Conservation (phyloP, 2,113 vertebrate species). For the Diadophis punctatus region DNA sequence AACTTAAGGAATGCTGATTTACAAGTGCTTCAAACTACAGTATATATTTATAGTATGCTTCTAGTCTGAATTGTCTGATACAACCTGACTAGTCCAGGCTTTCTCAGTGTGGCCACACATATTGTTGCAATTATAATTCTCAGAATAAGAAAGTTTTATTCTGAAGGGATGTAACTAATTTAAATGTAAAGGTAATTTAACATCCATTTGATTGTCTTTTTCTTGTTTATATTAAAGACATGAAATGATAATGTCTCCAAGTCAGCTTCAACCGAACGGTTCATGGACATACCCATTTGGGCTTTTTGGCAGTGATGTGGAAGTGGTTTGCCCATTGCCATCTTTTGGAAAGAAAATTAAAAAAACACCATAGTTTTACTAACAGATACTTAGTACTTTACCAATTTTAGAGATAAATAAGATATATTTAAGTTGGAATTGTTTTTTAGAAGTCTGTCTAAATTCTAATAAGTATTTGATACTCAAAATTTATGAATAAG, state of each 20-base stretch:
- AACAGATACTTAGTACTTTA: neutral
- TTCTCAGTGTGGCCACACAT: too few relatives aligned
- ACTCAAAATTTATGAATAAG: conserved; percentile 2
- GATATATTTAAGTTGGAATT: neutral
- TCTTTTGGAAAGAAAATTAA: neutral
- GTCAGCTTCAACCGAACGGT: neutral
- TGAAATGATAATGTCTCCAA: neutral
- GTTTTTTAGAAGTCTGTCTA: neutral
- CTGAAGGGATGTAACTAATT: neutral
- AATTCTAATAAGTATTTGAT: neutral
- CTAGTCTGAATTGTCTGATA: too few relatives aligned
- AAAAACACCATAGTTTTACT: neutral
- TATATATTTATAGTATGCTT: too few relatives aligned
- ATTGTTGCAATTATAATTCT: neutral
- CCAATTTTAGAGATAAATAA: neutral
- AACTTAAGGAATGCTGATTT: too few relatives aligned
- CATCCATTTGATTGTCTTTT: neutral
- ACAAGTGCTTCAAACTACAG: too few relatives aligned
- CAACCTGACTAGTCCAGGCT: too few relatives aligned
- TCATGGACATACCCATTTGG: neutral
- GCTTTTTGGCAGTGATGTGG: neutral
- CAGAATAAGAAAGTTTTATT: neutral
- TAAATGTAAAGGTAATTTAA: neutral
- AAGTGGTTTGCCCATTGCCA: neutral
- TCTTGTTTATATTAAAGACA: neutral